phyloP scores from a whole-genome alignment of 2,113 vertebrate genomes.

The Chaetodon auriga region DNA sequence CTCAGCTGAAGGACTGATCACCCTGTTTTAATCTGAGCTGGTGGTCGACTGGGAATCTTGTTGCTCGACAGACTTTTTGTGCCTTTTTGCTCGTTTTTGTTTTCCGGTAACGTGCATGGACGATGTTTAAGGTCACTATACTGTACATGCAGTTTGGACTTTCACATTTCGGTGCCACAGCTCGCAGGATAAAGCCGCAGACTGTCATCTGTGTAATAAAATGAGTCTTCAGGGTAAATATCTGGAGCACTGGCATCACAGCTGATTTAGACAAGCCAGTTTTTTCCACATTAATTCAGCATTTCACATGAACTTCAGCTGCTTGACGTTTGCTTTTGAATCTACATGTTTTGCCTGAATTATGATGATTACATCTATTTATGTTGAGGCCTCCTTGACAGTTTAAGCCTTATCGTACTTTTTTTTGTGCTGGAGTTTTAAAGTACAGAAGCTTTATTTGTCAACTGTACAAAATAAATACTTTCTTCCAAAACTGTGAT shows the following conservation, averaged over 20 bases:
- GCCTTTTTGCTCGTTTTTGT: constrained; percentile 35
- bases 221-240: constrained; percentile 1
- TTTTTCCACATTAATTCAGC: neutral
- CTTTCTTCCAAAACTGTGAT: constrained; percentile 21
- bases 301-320: constrained; percentile 25
- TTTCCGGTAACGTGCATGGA: constrained; percentile 45
- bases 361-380: constrained; percentile 6
- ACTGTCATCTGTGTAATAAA: constrained; percentile 9
- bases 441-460: too few relatives aligned
- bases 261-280: neutral
- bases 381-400: constrained; percentile 1
- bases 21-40: constrained; percentile 8
- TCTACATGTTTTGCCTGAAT: constrained; percentile 8
- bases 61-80: constrained; percentile 30
- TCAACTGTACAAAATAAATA: constrained; percentile 63
- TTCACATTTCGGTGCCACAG: constrained; percentile 23
- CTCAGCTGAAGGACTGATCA: constrained; percentile 7
- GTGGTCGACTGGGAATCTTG: constrained; percentile 24
- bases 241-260: neutral
- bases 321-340: constrained; percentile 2
- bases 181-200: constrained; percentile 22
- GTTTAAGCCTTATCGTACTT: constrained; percentile 33
- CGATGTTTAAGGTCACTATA: constrained; percentile 23
- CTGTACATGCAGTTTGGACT: neutral
- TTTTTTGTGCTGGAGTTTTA: neutral